phyloP scores from a whole-genome alignment of 2,888 invertebrate species.

The Dascillus cervinus region DNA sequence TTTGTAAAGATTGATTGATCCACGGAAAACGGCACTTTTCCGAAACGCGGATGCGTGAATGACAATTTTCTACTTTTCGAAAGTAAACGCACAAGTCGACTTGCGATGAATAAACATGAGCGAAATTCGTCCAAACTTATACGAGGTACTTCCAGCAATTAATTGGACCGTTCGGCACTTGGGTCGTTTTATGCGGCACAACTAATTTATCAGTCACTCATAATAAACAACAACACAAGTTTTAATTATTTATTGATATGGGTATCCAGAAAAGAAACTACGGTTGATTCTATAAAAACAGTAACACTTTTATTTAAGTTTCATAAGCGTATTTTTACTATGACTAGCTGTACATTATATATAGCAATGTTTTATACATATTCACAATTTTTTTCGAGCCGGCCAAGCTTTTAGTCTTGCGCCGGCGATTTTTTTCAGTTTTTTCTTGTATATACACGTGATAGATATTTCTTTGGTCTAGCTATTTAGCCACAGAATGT shows the following conservation, averaged over 20 bases:
- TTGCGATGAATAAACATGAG: too few relatives aligned
- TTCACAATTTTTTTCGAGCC: slow-evolving; percentile 38
- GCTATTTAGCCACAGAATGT: slow-evolving; percentile 25
- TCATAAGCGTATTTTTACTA: slow-evolving; percentile 45
- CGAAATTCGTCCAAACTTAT: too few relatives aligned
- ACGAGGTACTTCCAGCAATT: too few relatives aligned
- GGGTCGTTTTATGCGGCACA: too few relatives aligned
- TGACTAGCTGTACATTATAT: slow-evolving; percentile 46
- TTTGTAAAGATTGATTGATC: too few relatives aligned
- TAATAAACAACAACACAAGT: slow-evolving; percentile 11
- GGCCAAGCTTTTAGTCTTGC: slow-evolving; percentile 6
- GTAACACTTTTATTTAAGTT: slow-evolving; percentile 44
- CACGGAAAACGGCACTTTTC: too few relatives aligned
- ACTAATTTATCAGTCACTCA: too few relatives aligned
- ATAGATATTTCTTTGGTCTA: slow-evolving; percentile 44
- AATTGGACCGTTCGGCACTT: too few relatives aligned
- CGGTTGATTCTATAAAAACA: slow-evolving; percentile 44
- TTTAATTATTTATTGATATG: slow-evolving; percentile 15
- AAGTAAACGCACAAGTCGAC: too few relatives aligned
- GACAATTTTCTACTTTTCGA: too few relatives aligned
- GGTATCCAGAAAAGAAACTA: slow-evolving; percentile 34
- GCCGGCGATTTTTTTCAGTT: slow-evolving; percentile 26
- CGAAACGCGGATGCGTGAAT: too few relatives aligned
- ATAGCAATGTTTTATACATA: slow-evolving; percentile 41
- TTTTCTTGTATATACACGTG: slow-evolving; percentile 39